Evolutionary conservation across 2,888 invertebrate species (phyloP), one percentile per base, ranked within the genome.

Genomic region (Thumatha senex): DNA sequence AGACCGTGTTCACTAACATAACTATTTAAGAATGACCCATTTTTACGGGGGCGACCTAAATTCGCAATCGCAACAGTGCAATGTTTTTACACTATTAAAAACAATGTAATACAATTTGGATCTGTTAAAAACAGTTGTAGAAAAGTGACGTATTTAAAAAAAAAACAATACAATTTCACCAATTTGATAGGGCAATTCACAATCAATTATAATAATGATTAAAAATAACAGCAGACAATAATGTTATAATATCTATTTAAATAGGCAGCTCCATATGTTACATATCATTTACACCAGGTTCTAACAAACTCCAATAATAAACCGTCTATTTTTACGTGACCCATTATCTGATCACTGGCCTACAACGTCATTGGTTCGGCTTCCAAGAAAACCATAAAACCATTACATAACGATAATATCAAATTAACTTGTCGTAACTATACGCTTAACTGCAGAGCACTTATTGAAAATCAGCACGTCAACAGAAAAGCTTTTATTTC

Each of bases 1-100:
- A 82, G 86, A 86, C 72, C 84, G 81, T 82, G 83, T 82, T 85
- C 88, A 87, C 84, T 82, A 84, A 83, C 79, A 73, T 66, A 70
- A 78, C 82, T 86, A 87, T 87, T 88, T 87, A 76, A 79, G 78
- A 73, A 70, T 84, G 90, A 89, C 89, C 90, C 70, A 88, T 84
- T 86, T 52, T 87, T 70, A 74, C 55, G 10, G 63, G 59, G 62
- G 76, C 85, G 90, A 86, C 89, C 90, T 74, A 67, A 82, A 87
- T 90, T 86, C 80, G 84, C 85, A 82, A 69, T 86, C 80, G 84
- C 85, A 82, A 69, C 77, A 79, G 72, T 87, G 82, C 80, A 83
- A 64, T 72, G 70, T 72, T 82, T 82, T 80, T 76, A 76, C 75
- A 74, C 73, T 77, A 82, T 84, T 84, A 80, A 84, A 82, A 78